phyloP scores from a whole-genome alignment of 2,113 vertebrate genomes.

The Smithornis capensis region DNA sequence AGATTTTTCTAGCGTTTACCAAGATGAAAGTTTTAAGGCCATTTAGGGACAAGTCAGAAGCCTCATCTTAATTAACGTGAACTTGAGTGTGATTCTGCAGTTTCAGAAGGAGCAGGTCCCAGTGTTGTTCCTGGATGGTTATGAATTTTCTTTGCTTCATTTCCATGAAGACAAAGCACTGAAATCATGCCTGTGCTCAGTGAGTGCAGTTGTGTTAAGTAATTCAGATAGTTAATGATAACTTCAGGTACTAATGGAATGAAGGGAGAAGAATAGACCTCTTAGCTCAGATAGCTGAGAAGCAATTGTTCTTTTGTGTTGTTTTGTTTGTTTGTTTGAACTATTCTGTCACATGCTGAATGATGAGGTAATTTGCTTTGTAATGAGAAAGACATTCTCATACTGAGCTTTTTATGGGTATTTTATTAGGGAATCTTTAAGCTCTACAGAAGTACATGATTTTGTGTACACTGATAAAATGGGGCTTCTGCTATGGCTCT shows the following conservation, averaged over 20 bases:
- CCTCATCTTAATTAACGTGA: neutral
- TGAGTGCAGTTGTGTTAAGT: no score
- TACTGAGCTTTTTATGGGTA: neutral
- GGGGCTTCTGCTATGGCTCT: neutral
- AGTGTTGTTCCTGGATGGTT: neutral
- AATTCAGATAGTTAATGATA: neutral
- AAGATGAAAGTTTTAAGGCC: neutral
- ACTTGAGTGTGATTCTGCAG: neutral
- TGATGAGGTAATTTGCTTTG: neutral
- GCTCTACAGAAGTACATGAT: neutral
- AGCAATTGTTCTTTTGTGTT: neutral
- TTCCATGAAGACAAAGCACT: neutral
- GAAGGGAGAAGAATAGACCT: neutral
- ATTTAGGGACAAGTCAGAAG: neutral
- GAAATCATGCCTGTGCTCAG: neutral
- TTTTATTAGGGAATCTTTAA: neutral
- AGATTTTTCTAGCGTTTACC: neutral
- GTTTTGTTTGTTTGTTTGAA: neutral
- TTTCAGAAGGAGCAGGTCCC: neutral
- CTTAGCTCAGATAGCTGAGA: neutral
- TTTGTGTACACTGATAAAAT: neutral
- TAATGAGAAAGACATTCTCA: neutral
- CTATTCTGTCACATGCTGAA: neutral
- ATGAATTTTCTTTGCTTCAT: neutral
- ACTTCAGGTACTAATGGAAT: neutral